phyloP scores from a whole-genome alignment of 1,140 invertebrate genomes.

The Drosophila trapezifrons region DNA sequence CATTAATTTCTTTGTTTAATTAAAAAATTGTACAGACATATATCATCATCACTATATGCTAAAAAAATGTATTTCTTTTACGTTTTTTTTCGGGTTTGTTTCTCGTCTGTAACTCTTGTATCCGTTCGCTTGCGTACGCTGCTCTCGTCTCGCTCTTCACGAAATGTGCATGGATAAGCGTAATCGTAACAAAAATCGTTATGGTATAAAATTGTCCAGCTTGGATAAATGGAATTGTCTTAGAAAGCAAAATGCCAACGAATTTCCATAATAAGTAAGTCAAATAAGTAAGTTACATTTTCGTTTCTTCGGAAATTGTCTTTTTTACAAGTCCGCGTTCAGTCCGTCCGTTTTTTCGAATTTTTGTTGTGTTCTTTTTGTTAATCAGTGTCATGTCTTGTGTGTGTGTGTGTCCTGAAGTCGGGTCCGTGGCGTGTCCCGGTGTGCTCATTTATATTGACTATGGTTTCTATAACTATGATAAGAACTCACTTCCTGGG shows the following conservation, averaged over 20 bases:
- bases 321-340: conserved; percentile 45
- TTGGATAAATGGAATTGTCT: conserved; percentile 67
- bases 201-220: conserved; percentile 32
- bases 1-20: conserved; percentile 81
- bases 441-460: conserved; percentile 79
- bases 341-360: conserved; percentile 7
- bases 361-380: conserved; percentile 21
- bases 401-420: conserved; percentile 25
- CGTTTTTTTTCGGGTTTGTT: conserved; percentile 17
- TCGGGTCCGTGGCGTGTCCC: conserved; percentile 12
- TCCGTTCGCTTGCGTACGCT: conserved; percentile 46
- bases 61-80: conserved; percentile 56
- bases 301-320: conserved; percentile 32
- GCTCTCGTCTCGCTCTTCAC: conserved; percentile 14
- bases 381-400: conserved; percentile 42
- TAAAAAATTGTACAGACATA: conserved; percentile 82
- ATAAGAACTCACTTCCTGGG: conserved; percentile 84
- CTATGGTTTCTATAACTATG: conserved; percentile 84
- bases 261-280: conserved; percentile 25
- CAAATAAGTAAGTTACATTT: conserved; percentile 12
- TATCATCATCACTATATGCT: conserved; percentile 77
- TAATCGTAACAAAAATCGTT: conserved; percentile 33
- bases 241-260: conserved; percentile 53
- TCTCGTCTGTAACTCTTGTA: conserved; percentile 18
- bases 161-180: conserved; percentile 22